Conservation (phyloP, 2,797 vertebrate genomes). For the Diglossa cyanea region DNA sequence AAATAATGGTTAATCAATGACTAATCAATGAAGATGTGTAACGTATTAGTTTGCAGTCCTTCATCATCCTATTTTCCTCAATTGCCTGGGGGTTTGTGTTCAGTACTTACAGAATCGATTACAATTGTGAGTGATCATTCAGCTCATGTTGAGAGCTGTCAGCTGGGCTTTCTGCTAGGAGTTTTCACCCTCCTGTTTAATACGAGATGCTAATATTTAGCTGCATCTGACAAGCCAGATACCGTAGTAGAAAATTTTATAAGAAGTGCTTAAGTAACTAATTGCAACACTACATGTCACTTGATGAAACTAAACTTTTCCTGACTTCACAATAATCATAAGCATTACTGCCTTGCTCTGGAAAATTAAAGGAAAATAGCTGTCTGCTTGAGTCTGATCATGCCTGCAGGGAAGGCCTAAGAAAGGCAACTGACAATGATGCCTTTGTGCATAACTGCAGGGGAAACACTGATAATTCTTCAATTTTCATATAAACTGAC, state of each 20-base stretch:
- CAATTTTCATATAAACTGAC: conserved; percentile 65
- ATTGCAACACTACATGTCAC: conserved; percentile 77
- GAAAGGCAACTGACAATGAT: conserved; percentile 70
- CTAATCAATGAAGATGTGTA: conserved; percentile 86
- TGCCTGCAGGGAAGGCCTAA: conserved; percentile 74
- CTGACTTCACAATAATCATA: conserved; percentile 82
- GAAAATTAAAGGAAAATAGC: conserved; percentile 81
- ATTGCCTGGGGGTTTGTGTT: conserved; percentile 82
- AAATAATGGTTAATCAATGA: conserved; percentile 87
- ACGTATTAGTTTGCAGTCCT: conserved; percentile 85
- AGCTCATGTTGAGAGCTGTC: conserved; percentile 82
- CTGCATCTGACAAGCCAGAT: conserved; percentile 72
- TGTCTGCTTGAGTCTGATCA: conserved; percentile 76
- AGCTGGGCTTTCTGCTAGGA: conserved; percentile 75
- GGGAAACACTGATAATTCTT: conserved; percentile 47
- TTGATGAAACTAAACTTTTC: conserved; percentile 82
- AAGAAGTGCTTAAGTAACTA: conserved; percentile 76
- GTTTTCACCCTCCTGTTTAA: conserved; percentile 72
- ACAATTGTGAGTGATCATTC: conserved; percentile 87
- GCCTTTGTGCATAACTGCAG: conserved; percentile 73
- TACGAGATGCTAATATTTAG: conserved; percentile 75
- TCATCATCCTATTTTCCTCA: conserved; percentile 84
- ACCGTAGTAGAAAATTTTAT: conserved; percentile 64
- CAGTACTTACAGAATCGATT: conserved; percentile 86
- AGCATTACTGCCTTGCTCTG: conserved; percentile 78